Conservation (phyloP, 1,140 invertebrate genomes). For the Drosophila pseudoananassae region DNA sequence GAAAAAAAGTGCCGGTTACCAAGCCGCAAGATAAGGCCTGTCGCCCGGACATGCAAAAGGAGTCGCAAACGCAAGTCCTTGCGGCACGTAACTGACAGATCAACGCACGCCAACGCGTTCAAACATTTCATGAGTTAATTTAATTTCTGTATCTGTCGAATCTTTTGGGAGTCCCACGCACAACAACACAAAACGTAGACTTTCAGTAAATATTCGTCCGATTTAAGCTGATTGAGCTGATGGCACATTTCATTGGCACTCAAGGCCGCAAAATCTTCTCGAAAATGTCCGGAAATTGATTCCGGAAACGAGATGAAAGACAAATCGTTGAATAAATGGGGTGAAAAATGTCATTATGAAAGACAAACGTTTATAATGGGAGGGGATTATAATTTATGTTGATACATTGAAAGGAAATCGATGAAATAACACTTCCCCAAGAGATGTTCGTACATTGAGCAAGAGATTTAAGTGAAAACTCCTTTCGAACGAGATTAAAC, state of each 20-base stretch:
- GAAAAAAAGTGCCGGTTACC: constrained; percentile 8
- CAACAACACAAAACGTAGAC: background rate
- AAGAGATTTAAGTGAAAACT: background rate
- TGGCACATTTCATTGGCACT: constrained; percentile 36
- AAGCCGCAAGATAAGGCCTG: constrained; percentile 16
- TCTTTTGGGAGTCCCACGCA: background rate
- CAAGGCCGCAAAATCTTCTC: constrained; percentile 15
- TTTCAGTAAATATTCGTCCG: constrained; percentile 32
- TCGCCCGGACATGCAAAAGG: constrained; percentile 37
- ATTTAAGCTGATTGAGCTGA: constrained; percentile 66
- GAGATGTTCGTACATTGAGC: background rate
- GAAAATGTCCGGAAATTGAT: constrained; percentile 50
- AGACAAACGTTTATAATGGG: background rate
- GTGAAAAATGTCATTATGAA: background rate
- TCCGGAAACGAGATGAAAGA: constrained; percentile 30
- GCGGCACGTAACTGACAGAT: constrained; percentile 43
- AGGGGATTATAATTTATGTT: background rate
- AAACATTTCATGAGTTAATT: constrained; percentile 56
- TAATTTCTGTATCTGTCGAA: constrained; percentile 61
- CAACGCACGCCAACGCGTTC: constrained; percentile 29
- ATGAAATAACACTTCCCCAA: background rate
- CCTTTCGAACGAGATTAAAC: constrained; percentile 33
- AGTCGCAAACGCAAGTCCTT: constrained; percentile 40
- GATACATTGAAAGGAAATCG: background rate
- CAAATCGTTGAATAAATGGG: constrained; percentile 1